These are phyloP conservation scores for Thripadectes ignobilis DNA, from an alignment of 2,797 vertebrate genomes.

Conservation along the genomic window DNA sequence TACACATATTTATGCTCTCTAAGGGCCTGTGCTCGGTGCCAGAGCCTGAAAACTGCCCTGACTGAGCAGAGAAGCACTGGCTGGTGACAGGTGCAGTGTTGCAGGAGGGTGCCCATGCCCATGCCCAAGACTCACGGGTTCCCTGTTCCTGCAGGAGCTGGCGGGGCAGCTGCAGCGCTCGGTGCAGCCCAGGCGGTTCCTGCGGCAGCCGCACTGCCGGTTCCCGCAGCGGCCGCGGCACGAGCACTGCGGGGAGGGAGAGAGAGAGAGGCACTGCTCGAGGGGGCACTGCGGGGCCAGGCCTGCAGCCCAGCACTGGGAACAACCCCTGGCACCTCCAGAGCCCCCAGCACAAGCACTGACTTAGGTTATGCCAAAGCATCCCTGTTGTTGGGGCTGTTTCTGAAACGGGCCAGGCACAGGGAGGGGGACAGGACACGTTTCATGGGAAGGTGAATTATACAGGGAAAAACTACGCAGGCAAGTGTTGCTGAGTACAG, in stretches of 20 bases:
- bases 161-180: neutral
- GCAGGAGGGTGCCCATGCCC: neutral
- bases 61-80: neutral
- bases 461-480: neutral
- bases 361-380: neutral
- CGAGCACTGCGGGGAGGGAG: neutral
- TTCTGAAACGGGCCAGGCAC: neutral
- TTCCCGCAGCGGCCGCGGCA: neutral
- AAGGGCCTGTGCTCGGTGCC: too few species aligned
- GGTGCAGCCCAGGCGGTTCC: neutral
- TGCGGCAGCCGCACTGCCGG: neutral
- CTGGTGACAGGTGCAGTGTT: neutral
- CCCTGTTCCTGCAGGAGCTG: neutral
- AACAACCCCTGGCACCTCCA: neutral
- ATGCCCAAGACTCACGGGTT: neutral
- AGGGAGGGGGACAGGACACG: neutral
- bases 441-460: neutral
- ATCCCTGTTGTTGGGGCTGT: neutral
- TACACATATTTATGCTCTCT: neutral
- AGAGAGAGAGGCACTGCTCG: neutral
- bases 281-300: neutral
- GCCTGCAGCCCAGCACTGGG: neutral
- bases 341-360: neutral
- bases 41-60: neutral
- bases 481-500: neutral